Evolutionary conservation across 2,113 vertebrate species (phyloP).

Genomic region (Campylomormyrus tamandua): DNA sequence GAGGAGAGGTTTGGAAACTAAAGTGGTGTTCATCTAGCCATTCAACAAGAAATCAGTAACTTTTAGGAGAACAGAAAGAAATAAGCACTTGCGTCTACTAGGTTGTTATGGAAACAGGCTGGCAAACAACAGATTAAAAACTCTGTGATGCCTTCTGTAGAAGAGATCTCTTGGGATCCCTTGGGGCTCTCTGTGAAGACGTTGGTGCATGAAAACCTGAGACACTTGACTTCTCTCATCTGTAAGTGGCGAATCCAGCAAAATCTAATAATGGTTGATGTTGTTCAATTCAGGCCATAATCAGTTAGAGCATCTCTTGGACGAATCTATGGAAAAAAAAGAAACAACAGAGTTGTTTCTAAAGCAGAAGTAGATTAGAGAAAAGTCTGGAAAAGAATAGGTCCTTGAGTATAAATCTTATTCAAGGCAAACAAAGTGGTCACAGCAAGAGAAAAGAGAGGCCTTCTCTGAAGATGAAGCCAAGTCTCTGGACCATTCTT

Average conservation of each 20-base stretch:
- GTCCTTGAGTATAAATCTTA: conserved; percentile 60
- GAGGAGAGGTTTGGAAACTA: neutral
- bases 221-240: conserved; percentile 40
- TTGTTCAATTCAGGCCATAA: conserved; percentile 44
- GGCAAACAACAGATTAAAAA: neutral
- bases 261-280: conserved; percentile 68
- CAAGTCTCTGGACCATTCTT: conserved; percentile 58
- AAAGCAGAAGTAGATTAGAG: conserved; percentile 42
- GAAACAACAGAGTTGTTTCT: conserved; percentile 20
- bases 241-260: conserved; percentile 45
- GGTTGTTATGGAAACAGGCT: neutral
- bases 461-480: conserved; percentile 49
- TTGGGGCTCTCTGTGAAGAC: neutral
- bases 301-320: conserved; percentile 68
- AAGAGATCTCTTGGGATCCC: neutral
- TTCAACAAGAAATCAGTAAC: neutral
- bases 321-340: conserved; percentile 48
- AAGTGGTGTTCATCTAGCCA: neutral
- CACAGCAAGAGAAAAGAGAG: conserved; percentile 43
- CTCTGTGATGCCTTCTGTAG: neutral
- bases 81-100: neutral
- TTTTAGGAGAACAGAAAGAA: neutral
- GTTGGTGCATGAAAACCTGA: conserved; percentile 15
- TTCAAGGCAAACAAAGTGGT: conserved; percentile 61
- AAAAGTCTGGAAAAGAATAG: conserved; percentile 55